These are phyloP conservation scores for Pherbina coryleti DNA, from an alignment of 2,888 invertebrate species.

Conservation along the genomic window DNA sequence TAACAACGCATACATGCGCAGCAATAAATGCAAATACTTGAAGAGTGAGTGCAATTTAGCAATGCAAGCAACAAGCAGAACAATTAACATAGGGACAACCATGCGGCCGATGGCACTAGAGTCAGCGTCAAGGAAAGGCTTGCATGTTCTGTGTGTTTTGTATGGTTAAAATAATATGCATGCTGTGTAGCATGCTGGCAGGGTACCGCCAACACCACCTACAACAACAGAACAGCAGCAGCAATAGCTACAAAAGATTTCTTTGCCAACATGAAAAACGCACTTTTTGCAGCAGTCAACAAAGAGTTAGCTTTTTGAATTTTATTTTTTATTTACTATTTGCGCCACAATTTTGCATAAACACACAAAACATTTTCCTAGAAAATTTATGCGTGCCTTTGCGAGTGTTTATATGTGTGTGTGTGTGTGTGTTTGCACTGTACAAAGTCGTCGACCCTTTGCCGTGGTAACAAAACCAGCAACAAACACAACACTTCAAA, in stretches of 20 bases:
- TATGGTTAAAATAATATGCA: too few species aligned
- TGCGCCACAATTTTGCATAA: too few species aligned
- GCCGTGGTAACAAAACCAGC: background rate
- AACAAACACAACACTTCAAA: background rate
- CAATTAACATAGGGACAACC: background rate
- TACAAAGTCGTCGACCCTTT: slow-evolving; percentile 10
- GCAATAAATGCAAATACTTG: background rate
- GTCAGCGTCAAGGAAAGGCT: background rate
- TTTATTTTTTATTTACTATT: background rate
- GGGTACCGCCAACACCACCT: background rate
- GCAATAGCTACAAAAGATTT: background rate
- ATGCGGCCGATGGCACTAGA: background rate
- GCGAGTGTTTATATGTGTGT: background rate
- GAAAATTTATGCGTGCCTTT: background rate
- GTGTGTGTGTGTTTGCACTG: too few species aligned
- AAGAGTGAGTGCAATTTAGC: background rate
- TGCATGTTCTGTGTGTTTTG: too few species aligned
- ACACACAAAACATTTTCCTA: background rate
- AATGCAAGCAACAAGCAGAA: background rate
- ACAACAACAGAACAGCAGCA: background rate
- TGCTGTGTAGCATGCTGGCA: background rate
- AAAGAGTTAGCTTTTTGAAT: too few species aligned
- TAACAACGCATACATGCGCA: background rate
- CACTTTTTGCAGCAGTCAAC: background rate
- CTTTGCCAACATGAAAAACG: background rate